Percentiles rank a stretch among this genome's conserved stretches.
Evolutionary conservation across 1,140 invertebrate species (phyloP).

Genomic region (Scylla paramamosain): DNA sequence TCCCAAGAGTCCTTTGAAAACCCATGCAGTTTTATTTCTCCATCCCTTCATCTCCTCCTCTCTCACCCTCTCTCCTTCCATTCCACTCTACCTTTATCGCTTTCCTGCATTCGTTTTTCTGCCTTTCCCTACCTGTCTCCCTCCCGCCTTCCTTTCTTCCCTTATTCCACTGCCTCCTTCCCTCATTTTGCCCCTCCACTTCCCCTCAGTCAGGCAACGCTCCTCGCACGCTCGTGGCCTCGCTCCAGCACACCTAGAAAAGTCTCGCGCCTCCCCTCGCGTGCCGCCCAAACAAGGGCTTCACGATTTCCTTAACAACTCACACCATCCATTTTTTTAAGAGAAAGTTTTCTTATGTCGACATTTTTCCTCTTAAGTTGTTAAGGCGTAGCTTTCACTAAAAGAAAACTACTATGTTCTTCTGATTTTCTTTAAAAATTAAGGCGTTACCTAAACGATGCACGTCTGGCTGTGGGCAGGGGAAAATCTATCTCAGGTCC

Average conservation of each 20-base stretch:
- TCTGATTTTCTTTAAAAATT: background rate
- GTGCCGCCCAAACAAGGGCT: background rate
- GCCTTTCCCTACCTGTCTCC: background rate
- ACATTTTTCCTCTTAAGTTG: background rate
- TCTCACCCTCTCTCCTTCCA: background rate
- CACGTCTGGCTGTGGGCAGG: background rate
- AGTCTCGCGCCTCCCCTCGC: background rate
- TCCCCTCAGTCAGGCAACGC: background rate
- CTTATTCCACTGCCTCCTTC: background rate
- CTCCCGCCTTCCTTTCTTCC: background rate
- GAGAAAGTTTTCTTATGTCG: background rate
- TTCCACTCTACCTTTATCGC: background rate
- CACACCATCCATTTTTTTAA: background rate
- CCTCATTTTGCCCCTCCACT: background rate
- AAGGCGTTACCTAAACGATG: background rate
- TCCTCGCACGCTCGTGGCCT: background rate
- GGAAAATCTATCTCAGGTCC: too few relatives aligned
- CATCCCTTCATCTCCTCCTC: background rate
- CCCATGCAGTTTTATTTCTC: background rate
- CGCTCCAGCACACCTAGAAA: background rate
- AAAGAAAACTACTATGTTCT: background rate
- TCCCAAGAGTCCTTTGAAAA: background rate
- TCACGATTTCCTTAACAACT: constrained; percentile 22
- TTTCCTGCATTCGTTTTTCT: background rate
- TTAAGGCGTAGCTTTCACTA: background rate